These are phyloP conservation scores for Ctenicera cuprea DNA, from an alignment of 2,888 invertebrate species.

Conservation along the genomic window DNA sequence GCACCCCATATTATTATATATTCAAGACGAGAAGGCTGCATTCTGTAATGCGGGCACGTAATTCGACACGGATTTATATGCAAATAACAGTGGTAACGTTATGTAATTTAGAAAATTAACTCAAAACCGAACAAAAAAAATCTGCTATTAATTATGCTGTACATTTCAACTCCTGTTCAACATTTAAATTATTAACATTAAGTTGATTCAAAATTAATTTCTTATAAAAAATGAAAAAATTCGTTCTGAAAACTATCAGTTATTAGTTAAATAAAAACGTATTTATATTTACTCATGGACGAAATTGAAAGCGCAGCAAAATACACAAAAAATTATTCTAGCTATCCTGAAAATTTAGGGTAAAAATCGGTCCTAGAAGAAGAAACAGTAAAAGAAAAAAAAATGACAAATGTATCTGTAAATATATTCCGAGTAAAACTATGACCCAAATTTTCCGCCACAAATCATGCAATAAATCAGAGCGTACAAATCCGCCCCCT, in stretches of 20 bases:
- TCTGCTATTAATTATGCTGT: no score
- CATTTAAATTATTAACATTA: no score
- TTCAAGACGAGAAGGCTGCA: constrained; percentile 45
- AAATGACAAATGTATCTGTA: constrained; percentile 37
- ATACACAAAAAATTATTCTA: no score
- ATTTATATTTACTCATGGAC: no score
- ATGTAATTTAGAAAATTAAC: background rate
- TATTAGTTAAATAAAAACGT: no score
- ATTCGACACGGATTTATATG: constrained; percentile 46
- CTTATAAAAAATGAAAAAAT: no score
- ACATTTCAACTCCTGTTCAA: no score
- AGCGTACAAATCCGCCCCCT: constrained; percentile 53
- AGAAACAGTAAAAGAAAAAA: constrained; percentile 7
- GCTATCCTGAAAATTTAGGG: no score
- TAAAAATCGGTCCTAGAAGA: no score
- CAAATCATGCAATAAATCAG: constrained; percentile 52
- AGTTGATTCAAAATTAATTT: no score
- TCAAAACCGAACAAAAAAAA: background rate
- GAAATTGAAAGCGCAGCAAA: no score
- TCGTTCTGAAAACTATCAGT: no score
- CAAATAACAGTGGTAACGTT: constrained; percentile 20
- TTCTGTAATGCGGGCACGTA: constrained; percentile 29
- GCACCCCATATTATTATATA: constrained; percentile 51
- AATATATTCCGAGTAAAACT: constrained; percentile 40
- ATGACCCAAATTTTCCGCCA: constrained; percentile 52